phyloP scores from a whole-genome alignment of 2,888 invertebrate species.

The Chymomyza procnemis region DNA sequence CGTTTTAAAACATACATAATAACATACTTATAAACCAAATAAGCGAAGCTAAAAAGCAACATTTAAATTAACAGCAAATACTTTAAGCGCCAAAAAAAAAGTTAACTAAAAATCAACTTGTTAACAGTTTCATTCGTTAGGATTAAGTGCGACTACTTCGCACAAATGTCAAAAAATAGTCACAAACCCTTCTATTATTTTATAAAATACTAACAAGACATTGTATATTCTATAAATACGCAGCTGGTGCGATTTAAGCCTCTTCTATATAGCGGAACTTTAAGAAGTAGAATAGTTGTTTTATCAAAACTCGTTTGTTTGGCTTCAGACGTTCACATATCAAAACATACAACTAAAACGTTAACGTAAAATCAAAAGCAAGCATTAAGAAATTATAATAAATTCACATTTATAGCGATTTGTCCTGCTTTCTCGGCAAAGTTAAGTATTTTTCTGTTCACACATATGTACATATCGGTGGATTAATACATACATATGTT shows the following conservation, averaged over 20 bases:
- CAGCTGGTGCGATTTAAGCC: too few relatives aligned
- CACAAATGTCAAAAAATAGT: not conserved
- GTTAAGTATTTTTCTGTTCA: constrained; percentile 26
- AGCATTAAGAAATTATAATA: constrained; percentile 41
- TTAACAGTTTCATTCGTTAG: not conserved
- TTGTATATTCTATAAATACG: too few relatives aligned
- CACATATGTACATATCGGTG: constrained; percentile 1
- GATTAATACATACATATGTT: not conserved
- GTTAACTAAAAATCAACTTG: not conserved
- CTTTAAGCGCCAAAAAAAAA: not conserved
- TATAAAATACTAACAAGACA: too few relatives aligned
- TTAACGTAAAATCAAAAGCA: constrained; percentile 29
- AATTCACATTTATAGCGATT: constrained; percentile 38
- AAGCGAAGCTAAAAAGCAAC: not conserved
- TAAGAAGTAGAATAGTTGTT: too few relatives aligned
- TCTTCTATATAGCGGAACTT: too few relatives aligned
- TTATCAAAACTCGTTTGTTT: too few relatives aligned
- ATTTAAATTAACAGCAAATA: not conserved
- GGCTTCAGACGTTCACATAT: not conserved
- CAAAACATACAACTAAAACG: not conserved
- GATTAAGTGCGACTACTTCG: not conserved
- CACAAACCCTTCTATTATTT: too few relatives aligned
- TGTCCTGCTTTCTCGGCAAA: constrained; percentile 78
- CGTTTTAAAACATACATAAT: constrained; percentile 59
- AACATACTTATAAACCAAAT: constrained; percentile 32